phyloP scores from a whole-genome alignment of 2,888 invertebrate species.

The Cryptocephalus moraei region DNA sequence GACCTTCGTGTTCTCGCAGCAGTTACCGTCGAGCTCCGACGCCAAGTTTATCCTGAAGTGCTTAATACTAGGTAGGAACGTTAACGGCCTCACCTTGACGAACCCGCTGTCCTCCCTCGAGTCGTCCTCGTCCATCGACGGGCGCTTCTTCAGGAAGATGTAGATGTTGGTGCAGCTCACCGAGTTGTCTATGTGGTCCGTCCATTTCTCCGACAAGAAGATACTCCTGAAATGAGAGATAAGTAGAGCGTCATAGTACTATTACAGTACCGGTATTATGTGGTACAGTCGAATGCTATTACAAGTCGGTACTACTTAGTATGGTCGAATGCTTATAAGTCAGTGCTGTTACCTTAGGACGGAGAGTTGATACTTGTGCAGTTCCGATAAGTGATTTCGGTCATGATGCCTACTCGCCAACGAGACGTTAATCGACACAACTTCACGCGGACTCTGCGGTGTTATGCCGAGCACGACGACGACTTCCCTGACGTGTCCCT shows the following conservation, averaged over 20 bases:
- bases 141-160: constrained; percentile 19
- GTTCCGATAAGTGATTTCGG: constrained; percentile 24
- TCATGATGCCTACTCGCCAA: constrained; percentile 25
- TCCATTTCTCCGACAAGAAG: constrained; percentile 25
- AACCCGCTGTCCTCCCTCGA: constrained; percentile 28
- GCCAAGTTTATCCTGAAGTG: constrained; percentile 24
- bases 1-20: constrained; percentile 28
- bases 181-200: constrained; percentile 20
- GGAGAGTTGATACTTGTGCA: constrained; percentile 25
- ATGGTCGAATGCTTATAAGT: too few species aligned
- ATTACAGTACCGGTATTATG: too few species aligned
- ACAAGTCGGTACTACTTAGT: too few species aligned
- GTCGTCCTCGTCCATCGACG: not conserved
- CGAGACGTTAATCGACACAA: constrained; percentile 22
- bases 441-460: constrained; percentile 26
- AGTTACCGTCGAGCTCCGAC: constrained; percentile 20
- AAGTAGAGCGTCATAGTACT: too few species aligned
- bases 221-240: constrained; percentile 20
- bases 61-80: constrained; percentile 20
- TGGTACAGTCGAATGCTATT: too few species aligned
- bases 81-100: constrained; percentile 29
- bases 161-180: constrained; percentile 24
- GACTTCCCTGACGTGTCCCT: constrained; percentile 20
- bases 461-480: constrained; percentile 28
- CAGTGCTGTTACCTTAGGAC: constrained; percentile 23